These are phyloP conservation scores for Euzetes globulus DNA, from an alignment of 2,888 invertebrate genomes.

Conservation along the genomic window DNA sequence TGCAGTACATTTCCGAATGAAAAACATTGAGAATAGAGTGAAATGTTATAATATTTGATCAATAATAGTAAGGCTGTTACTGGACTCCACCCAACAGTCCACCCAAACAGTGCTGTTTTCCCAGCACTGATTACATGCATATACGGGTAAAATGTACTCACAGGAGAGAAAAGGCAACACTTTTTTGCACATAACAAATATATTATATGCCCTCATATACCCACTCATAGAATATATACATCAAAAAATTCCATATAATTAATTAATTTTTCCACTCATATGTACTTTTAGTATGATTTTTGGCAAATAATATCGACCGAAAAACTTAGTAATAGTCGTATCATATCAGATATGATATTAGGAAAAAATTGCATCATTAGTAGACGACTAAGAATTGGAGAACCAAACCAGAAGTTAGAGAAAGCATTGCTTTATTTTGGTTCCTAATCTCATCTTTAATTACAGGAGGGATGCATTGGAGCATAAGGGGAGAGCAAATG, in stretches of 20 bases:
- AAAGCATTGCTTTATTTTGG: background rate
- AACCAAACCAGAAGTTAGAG: background rate
- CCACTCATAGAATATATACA: background rate
- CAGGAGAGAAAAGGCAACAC: conserved; percentile 25
- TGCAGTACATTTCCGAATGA: background rate
- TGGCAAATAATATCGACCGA: background rate
- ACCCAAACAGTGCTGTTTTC: conserved; percentile 30
- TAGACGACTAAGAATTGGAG: background rate
- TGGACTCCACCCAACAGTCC: conserved; percentile 30
- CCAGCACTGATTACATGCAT: conserved; percentile 29
- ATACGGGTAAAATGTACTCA: conserved; percentile 16
- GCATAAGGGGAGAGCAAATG: conserved; percentile 28
- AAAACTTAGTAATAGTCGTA: background rate
- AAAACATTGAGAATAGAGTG: background rate
- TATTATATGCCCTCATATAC: too few relatives aligned
- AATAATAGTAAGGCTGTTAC: conserved; percentile 31
- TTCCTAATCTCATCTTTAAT: conserved; percentile 31
- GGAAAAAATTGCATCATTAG: conserved; percentile 24
- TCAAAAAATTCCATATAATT: conserved; percentile 18
- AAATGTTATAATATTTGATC: conserved; percentile 29
- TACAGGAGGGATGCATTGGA: conserved; percentile 24
- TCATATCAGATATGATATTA: background rate
- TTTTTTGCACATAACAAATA: background rate
- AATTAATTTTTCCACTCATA: background rate
- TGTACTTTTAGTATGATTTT: background rate